Base-by-base conservation (phyloP, 1,140 invertebrate species). In the Hydropsyche tenuis region DNA sequence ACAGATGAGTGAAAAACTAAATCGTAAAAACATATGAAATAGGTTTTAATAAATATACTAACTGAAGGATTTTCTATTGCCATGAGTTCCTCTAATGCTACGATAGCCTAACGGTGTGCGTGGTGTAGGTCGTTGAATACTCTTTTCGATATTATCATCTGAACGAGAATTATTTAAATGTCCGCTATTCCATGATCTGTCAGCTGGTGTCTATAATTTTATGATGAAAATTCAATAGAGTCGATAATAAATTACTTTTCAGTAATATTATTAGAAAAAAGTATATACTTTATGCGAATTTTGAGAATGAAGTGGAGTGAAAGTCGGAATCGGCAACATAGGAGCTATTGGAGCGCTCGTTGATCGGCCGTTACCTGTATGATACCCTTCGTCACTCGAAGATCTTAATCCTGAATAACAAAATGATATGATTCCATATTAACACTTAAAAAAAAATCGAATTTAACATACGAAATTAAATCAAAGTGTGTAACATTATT, bases 381-480 rank as follows among this genome's bases (percentile, higher is more conserved):
- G 80, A 77, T 86, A 86, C 0, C 83, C 84, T 76, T 85, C 82
- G 69, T 87, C 84, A 60, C 88, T 88, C 37, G 85, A 85, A 66
- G 76, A 75, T 27, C 73, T 68, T n/a, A 73, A 56, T 30, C 69
- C 75, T 76, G 27, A 37, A 70, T 43, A 2, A 30, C 9, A 4
- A 37, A 37, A 37, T 37, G 3, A 37, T 4, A 37, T 37, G 9
- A 37, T 37, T 37, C 30, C 3, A 37, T 37, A 3, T 37, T 37
- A 3, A 37, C 3, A 4, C 30, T 4, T 4, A 37, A 37, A 37
- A 4, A 37, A 4, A 37, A 9, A 37, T 37, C 3, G 30, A 37
- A 37, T 4, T 3, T 4, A 37, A 37, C 9, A 37, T 37, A 37
- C 9, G 20, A 20, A 51, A 51, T 51, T 5, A 51, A 51, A 51